Base-by-base conservation (phyloP, 2,113 vertebrate species). In the Mugil cephalus region DNA sequence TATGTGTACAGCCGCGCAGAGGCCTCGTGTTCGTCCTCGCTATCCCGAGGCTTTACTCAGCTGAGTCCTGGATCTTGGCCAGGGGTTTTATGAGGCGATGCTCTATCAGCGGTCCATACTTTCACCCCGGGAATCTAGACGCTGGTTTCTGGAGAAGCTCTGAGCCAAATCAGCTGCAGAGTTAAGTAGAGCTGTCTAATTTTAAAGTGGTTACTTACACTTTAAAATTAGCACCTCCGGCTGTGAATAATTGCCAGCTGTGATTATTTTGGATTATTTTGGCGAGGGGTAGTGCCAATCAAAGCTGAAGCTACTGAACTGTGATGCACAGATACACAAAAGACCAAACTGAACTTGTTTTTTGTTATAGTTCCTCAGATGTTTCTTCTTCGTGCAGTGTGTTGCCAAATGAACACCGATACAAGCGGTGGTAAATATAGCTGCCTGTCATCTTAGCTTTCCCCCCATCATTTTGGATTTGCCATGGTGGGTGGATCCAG, bases 391-490 rank as follows among this genome's bases (percentile, higher is more conserved):
- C 59, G 18, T 36, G 0, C 24, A 61, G 74, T 62, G 65, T 45
- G 34, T 43, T 75, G 75, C 65, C 79, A 78, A 89, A 80, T 79
- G 51, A 89, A 75, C 77, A 79, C 69, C 70, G 63, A 77, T 61
- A 59, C 60, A 40, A 56, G 74, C 62, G 18, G 19, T 73, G 77
- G 79, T 91, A 90, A 86, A 89, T 85, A 87, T 89, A 88, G 78
- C 79, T 7, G 67, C 61, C 86, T 89, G 83, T 88, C 87, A 84
- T 87, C 79, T 87, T 64, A 72, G 81, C 75, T 86, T 73, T 72
- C 67, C 82, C 80, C 69, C 51, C 77, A 74, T 89, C 84, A 83
- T 74, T 79, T 65, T 50, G 79, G 78, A 87, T 89, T 87, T 73
- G 69, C 63, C 69, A 75, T 11, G 80, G 73, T 81, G 75, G 77